Evolutionary conservation across 2,888 invertebrate species (phyloP), one percentile per base, ranked within the genome.

Genomic region (Oscheius sp.): DNA sequence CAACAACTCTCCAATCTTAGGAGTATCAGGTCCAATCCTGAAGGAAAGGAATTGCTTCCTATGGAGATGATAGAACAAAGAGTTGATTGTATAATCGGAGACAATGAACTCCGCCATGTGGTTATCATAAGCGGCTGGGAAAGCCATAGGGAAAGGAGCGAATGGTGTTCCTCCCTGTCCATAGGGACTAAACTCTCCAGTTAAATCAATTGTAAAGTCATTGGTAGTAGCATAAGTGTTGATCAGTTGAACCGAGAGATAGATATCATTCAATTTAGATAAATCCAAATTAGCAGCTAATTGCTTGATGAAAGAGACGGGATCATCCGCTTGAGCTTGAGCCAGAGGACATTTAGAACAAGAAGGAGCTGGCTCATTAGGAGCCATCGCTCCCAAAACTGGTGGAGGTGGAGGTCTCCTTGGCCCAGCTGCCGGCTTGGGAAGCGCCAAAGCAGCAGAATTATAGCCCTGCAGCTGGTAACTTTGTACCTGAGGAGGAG

Each of bases 21-120:
- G 85, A 4, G 85, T 85, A 27, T 86, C 82, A 20, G 85, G 84
- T 1, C 83, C 85, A 31, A 85, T 74, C 3, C 84, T 76, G 80
- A 85, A 78, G 4, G 74, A 71, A 52, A 85, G 58, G 78, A 85
- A 85, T 17, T 82, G 83, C 46, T 81, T 81, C 10, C 84, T 81
- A 53, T 84, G 84, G 61, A 83, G 71, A 66, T 73, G 74, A 57
- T 84, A 84, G 78, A 84, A 80, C 6, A 84, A 71, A 0, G 84
- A 81, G 67, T 84, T 84, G 64, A 84, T 63, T 23, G 84, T 84
- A 73, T 79, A 84, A 52, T 84, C 84, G 39, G 80, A 78, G 65
- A 84, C 70, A 33, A 84, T 75, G 48, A 77, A 77, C 58, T 84
- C 84, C 34, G 79, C 79, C 84, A 84, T 84, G 45, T 82, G 81